Evolutionary conservation across 2,113 vertebrate species (phyloP).

Genomic region (Syrrhaptes paradoxus): DNA sequence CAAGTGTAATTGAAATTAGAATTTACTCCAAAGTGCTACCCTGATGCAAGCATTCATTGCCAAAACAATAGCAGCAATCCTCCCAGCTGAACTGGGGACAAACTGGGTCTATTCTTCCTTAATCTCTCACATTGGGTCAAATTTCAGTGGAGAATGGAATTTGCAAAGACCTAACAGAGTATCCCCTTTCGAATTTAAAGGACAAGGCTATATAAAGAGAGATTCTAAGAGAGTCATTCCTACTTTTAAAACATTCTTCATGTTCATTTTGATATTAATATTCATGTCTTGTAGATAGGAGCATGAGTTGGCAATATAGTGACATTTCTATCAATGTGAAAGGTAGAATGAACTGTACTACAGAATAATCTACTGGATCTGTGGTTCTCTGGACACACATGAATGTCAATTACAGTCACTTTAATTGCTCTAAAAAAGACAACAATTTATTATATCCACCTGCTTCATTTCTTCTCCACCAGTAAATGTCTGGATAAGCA

Average conservation of each 20-base stretch:
- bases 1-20: neutral
- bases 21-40: neutral
- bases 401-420: neutral
- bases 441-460: constrained; percentile 11
- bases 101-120: neutral
- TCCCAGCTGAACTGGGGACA: neutral
- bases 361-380: neutral
- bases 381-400: neutral
- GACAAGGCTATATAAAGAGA: neutral
- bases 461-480: neutral
- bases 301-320: neutral
- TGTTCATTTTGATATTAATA: neutral
- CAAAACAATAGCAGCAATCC: neutral
- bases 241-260: neutral
- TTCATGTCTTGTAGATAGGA: neutral
- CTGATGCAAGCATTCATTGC: neutral
- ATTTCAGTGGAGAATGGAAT: neutral
- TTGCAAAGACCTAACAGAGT: neutral
- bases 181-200: neutral
- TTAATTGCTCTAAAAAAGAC: neutral
- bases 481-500: neutral
- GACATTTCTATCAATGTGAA: neutral
- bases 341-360: neutral
- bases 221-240: neutral
- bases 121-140: neutral